Evolutionary conservation across 2,888 invertebrate species (phyloP), one percentile per base, ranked within the genome.

Genomic region (Seira musarum): DNA sequence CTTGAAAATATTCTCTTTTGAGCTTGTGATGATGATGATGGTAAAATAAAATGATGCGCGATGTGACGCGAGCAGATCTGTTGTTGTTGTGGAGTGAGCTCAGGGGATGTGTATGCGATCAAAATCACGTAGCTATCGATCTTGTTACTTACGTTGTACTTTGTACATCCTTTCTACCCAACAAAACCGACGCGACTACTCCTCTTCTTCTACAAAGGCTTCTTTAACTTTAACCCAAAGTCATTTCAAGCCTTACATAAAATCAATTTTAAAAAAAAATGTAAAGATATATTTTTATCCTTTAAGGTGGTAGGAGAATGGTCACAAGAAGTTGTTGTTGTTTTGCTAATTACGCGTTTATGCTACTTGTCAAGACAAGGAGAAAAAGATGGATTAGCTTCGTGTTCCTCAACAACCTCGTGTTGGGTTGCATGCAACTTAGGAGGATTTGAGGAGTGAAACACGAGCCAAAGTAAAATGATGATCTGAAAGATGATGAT

Each of bases 311-410:
- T 61, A 19, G 30, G 17, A 60, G 30, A 30, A 8, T 30, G 30
- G 30, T 30, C 30, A 30, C 30, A 30, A 30, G 3, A 65, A 65
- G 53, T 72, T 35, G 68, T 17, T 35, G 68, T 17, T 78, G 65
- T 67, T 30, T 30, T 64, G 46, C 79, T 79, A 79, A 79, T 79
- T 79, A 79, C 73, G 79, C 68, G 68, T 68, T 79, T 79, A 79
- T 79, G 79, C 72, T 63, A 17, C 63, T 67, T 79, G 79, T 61
- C 79, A 79, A 78, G 30, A 30, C 30, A 30, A 30, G 49, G 21
- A 46, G 63, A 10, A 61, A 57, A 61, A 72, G 78, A 79, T 66
- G 22, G 79, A 79, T 79, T 79, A 61, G 61, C 15, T 17, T 19
- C 46, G 25, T 70, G 57, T 70, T 71, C 22, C 24, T 24, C 72